Percentiles rank a stretch among this genome's conserved stretches.
phyloP scores from a whole-genome alignment of 2,888 invertebrate genomes.

The Gonocerus acuteangulatus region DNA sequence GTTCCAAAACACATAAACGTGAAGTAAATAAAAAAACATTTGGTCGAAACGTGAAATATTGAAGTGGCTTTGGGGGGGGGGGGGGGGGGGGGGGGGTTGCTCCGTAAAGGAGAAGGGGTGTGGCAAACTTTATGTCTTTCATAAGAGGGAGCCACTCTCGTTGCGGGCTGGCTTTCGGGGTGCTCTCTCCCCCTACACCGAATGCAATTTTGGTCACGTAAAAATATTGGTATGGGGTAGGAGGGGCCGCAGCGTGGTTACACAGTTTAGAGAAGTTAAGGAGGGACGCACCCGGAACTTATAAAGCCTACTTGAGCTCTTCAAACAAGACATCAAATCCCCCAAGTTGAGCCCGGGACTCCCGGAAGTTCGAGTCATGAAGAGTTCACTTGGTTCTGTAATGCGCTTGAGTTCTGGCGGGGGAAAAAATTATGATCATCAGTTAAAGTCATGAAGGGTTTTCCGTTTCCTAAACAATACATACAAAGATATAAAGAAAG shows the following conservation, averaged over 20 bases:
- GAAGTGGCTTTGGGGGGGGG: constrained; percentile 2
- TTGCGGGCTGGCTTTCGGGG: not conserved
- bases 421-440: too few species aligned
- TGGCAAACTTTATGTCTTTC: constrained; percentile 22
- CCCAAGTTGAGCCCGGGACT: not conserved
- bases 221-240: constrained; percentile 28
- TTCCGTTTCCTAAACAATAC: too few species aligned
- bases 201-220: constrained; percentile 34
- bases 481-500: too few species aligned
- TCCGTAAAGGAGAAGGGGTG: not conserved
- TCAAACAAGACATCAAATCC: not conserved
- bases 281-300: constrained; percentile 1
- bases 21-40: too few species aligned
- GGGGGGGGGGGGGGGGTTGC: not conserved
- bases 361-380: too few species aligned
- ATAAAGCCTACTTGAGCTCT: not conserved
- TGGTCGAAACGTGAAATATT: constrained; percentile 13
- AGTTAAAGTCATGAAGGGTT: too few species aligned
- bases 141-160: constrained; percentile 6
- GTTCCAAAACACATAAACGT: too few species aligned
- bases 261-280: constrained; percentile 22
- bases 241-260: constrained; percentile 3
- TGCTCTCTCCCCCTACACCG: not conserved
- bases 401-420: too few species aligned
- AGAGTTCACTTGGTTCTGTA: too few species aligned